Evolutionary conservation across 2,113 vertebrate genomes (phyloP).

Genomic region (Taxidea taxus): DNA sequence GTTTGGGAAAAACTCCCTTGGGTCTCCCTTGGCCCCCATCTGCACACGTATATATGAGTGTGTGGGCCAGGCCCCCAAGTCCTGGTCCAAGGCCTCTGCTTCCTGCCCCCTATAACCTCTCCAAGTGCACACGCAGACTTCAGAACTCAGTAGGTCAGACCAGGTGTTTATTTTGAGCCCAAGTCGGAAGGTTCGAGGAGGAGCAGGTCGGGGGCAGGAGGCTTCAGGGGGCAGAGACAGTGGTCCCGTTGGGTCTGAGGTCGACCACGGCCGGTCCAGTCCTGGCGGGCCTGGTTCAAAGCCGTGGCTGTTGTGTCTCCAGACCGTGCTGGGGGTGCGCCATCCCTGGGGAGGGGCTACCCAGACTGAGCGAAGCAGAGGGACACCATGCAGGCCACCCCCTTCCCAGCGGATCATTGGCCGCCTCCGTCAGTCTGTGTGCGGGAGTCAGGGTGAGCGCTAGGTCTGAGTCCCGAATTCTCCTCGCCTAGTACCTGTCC

Average conservation of each 20-base stretch:
- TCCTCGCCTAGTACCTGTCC: not conserved
- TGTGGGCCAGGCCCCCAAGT: not conserved
- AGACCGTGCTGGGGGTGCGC: not conserved
- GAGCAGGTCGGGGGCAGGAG: not conserved
- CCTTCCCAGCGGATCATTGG: not conserved
- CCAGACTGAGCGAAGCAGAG: not conserved
- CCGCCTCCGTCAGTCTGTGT: not conserved
- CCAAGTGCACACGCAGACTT: not conserved
- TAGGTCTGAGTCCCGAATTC: not conserved
- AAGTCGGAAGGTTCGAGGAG: not conserved
- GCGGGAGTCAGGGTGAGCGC: not conserved
- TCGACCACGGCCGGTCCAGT: accelerated
- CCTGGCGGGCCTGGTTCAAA: no score
- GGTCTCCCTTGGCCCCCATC: not conserved
- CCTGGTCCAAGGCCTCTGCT: not conserved
- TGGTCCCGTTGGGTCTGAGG: not conserved
- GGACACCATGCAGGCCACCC: not conserved
- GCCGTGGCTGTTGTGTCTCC: not conserved
- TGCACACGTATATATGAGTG: not conserved
- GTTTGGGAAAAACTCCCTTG: not conserved
- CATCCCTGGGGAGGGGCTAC: not conserved
- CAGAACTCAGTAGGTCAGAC: not conserved
- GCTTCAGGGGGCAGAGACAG: not conserved
- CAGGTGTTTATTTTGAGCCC: constrained; percentile 53
- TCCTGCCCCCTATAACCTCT: not conserved